A percentile compares a stretch with the other conserved stretches of the same genome.
phyloP scores from a whole-genome alignment of 2,888 invertebrate species.

The Stegana nigrithorax region DNA sequence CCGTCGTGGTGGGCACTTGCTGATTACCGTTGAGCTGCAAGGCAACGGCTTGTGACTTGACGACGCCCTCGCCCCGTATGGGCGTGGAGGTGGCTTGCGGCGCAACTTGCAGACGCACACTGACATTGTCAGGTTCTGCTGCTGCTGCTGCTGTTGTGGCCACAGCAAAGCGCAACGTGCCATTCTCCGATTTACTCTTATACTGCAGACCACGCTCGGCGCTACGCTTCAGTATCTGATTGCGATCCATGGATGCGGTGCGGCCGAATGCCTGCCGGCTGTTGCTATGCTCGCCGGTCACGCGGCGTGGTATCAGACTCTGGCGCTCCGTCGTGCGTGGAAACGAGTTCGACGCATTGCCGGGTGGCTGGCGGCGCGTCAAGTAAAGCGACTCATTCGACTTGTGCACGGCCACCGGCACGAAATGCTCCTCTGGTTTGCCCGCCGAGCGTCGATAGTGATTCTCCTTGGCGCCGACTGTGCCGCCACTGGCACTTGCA shows the following conservation, averaged over 20 bases:
- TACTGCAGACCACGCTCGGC: constrained; percentile 26
- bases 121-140: not conserved
- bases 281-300: constrained; percentile 32
- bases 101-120: constrained; percentile 31
- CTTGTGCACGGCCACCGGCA: too few species aligned
- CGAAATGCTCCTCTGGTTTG: too few species aligned
- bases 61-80: constrained; percentile 19
- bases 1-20: too few species aligned
- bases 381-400: too few species aligned
- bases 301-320: constrained; percentile 57
- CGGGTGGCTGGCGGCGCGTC: constrained; percentile 35
- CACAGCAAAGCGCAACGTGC: too few species aligned
- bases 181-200: too few species aligned
- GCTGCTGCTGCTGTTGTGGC: too few species aligned
- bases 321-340: constrained; percentile 54
- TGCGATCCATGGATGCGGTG: constrained; percentile 63
- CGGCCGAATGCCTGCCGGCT: constrained; percentile 49
- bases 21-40: too few species aligned
- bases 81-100: constrained; percentile 41
- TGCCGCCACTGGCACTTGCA: constrained; percentile 53
- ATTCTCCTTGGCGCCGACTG: constrained; percentile 45
- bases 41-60: not conserved
- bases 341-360: constrained; percentile 28
- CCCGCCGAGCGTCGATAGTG: too few species aligned
- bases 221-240: constrained; percentile 53